Evolutionary conservation across 2,113 vertebrate genomes (phyloP), one percentile per base, ranked within the genome.

Genomic region (Sphaerodactylus townsendi): DNA sequence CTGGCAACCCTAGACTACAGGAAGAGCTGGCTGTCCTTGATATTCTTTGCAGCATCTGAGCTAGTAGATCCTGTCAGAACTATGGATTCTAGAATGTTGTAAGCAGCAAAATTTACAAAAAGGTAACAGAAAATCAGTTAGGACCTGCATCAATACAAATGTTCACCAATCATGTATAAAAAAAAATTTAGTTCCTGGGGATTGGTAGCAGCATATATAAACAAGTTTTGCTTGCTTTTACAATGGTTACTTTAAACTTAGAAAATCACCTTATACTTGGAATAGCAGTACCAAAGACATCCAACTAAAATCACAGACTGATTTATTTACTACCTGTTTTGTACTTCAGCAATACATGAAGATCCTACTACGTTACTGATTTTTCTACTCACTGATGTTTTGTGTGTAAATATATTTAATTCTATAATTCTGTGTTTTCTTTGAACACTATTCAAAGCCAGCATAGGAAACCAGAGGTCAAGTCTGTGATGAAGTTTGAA

Each of bases 281-380:
- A 44, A 35, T 46, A 69, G 39, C 39, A 35, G n/a, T 35, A 23
- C 19, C 46, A 50, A 33, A 69, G 15, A 50, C 23, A 21, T 50
- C n/a, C 50, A 80, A 93, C 93, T 90, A 89, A 89, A 93, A 91
- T 83, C 68, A 64, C 35, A 66, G 78, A 74, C 65, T 48, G n/a
- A 17, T 79, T 92, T 90, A 95, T 93, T 92, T 91, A 91, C 90
- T 91, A 92, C 89, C 79, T 10, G n/a, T 35, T 25, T 44, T 35
- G 17, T 44, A 35, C 21, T 76, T 37, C 41, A 28, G 30, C 44
- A 62, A 59, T 56, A 70, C 15, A n/a, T 86, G 85, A 91, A 90
- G 88, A 76, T 77, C 77, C 88, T 72, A 71, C 77, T 80, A 75
- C 84, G 90, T 82, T 87, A 90, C 65, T 77, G 46, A 83, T 79